phyloP scores from a whole-genome alignment of 1,140 invertebrate species.

The Aphaenogaster ashmeadi region DNA sequence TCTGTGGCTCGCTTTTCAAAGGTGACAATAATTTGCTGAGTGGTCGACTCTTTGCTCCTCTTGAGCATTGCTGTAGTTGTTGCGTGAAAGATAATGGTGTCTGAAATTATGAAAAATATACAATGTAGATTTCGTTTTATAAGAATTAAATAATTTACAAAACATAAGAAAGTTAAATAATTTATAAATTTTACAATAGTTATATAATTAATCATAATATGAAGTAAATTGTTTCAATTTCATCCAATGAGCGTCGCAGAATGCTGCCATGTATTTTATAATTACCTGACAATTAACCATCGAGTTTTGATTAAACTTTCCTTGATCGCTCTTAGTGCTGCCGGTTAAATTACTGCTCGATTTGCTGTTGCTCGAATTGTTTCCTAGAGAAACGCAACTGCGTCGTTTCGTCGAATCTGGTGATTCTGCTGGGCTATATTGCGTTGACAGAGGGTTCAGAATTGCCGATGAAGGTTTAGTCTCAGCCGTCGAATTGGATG shows the following conservation, averaged over 20 bases:
- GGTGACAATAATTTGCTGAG: constrained; percentile 90
- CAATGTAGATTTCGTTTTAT: background rate
- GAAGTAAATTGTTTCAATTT: background rate
- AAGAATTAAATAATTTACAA: constrained; percentile 11
- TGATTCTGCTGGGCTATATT: constrained; percentile 88
- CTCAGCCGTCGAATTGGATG: constrained; percentile 90
- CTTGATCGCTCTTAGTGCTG: constrained; percentile 90
- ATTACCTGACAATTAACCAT: constrained; percentile 84
- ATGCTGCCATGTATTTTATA: constrained; percentile 78
- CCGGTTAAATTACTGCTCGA: constrained; percentile 91
- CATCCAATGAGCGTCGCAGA: background rate
- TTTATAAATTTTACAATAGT: background rate
- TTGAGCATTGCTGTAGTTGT: constrained; percentile 91
- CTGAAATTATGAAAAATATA: constrained; percentile 79
- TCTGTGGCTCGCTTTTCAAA: constrained; percentile 92
- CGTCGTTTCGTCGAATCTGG: constrained; percentile 90
- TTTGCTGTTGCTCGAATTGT: constrained; percentile 91
- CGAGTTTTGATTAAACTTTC: constrained; percentile 86
- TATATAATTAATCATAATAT: constrained; percentile 8
- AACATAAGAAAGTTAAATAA: background rate
- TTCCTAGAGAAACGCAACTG: constrained; percentile 91
- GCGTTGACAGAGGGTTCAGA: constrained; percentile 87
- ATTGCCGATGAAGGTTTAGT: constrained; percentile 91
- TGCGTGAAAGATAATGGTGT: constrained; percentile 91
- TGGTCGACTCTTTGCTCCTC: constrained; percentile 88